phyloP scores from a whole-genome alignment of 23 tunicate genomes.

The Botrylloides violaceus region DNA sequence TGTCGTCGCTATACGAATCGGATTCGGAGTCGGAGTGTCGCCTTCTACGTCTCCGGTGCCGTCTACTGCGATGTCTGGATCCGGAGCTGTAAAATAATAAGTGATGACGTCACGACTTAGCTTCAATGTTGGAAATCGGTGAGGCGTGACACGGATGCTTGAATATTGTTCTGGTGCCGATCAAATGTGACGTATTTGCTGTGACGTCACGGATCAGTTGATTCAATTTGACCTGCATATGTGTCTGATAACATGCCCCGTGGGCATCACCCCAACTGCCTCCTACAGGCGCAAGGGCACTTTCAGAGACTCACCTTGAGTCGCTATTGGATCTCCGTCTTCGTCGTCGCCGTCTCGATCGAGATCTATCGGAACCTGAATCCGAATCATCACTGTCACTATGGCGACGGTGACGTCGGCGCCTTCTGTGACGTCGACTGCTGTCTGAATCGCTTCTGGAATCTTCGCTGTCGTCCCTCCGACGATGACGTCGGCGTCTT shows the following conservation, averaged over 20 bases:
- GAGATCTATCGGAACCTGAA: constrained; percentile 37
- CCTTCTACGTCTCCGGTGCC: constrained; percentile 7
- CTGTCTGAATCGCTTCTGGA: constrained; percentile 37
- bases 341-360: constrained; percentile 39
- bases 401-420: constrained; percentile 38
- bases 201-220: too few species aligned
- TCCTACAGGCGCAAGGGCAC: too few species aligned
- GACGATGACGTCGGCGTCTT: constrained; percentile 26
- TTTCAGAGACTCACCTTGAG: not conserved
- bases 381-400: constrained; percentile 12
- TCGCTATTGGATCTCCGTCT: constrained; percentile 14
- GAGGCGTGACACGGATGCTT: too few species aligned
- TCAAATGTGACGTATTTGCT: too few species aligned
- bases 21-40: constrained; percentile 35
- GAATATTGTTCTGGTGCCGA: too few species aligned
- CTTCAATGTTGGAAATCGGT: too few species aligned
- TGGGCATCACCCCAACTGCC: too few species aligned
- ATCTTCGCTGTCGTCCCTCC: constrained; percentile 35
- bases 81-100: constrained; percentile 5
- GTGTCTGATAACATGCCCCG: too few species aligned
- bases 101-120: too few species aligned
- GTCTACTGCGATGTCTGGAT: constrained; percentile 18
- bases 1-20: constrained; percentile 26
- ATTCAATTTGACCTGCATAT: too few species aligned
- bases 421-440: constrained; percentile 54